phyloP scores from a whole-genome alignment of 2,888 invertebrate genomes.

The Tiliacea aurago region DNA sequence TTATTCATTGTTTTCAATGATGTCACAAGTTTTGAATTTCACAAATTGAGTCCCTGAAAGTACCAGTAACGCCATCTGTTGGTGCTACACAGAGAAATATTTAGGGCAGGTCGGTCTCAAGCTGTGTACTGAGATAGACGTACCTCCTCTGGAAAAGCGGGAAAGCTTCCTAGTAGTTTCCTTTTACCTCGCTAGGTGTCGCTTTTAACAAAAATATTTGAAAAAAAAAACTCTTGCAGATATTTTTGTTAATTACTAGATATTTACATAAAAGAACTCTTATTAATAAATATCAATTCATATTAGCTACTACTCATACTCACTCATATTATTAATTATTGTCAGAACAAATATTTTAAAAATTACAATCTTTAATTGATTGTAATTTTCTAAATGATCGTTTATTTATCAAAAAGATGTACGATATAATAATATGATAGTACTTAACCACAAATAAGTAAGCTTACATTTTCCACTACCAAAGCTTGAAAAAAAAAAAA shows the following conservation, averaged over 20 bases:
- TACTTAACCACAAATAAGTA: background rate
- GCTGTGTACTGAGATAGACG: slow-evolving; percentile 6
- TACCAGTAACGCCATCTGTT: slow-evolving; percentile 58
- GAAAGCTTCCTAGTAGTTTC: slow-evolving; percentile 14
- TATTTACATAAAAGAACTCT: too few species aligned
- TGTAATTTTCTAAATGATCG: too few species aligned
- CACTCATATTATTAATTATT: too few species aligned
- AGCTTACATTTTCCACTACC: too few species aligned
- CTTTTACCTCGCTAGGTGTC: slow-evolving; percentile 52
- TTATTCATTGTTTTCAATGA: background rate
- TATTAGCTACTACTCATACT: too few species aligned
- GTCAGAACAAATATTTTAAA: too few species aligned
- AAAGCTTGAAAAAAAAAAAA: background rate
- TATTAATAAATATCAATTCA: too few species aligned
- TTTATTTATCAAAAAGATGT: background rate
- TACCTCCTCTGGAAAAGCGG: slow-evolving; percentile 11
- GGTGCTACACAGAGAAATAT: background rate
- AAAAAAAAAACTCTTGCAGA: too few species aligned
- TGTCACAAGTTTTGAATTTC: background rate
- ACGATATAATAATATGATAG: too few species aligned
- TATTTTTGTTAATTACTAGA: too few species aligned
- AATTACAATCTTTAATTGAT: too few species aligned
- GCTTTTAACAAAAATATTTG: slow-evolving; percentile 7
- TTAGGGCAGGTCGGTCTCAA: slow-evolving; percentile 17
- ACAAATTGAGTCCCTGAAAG: background rate